phyloP scores from a whole-genome alignment of 2,888 invertebrate species.

The Noctua fimbriata region DNA sequence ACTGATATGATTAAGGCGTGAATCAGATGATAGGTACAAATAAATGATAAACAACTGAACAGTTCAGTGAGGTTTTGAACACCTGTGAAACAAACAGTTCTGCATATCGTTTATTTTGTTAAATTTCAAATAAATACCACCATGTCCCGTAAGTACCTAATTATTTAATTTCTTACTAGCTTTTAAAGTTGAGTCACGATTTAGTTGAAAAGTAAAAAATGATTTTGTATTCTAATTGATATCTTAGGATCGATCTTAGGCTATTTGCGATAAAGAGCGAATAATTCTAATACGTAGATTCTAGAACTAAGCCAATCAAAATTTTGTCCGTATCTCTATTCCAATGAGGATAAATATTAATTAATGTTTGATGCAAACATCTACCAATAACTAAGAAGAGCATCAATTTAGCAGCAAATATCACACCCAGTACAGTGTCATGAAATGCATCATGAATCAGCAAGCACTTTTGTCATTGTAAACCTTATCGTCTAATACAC shows the following conservation, averaged over 20 bases:
- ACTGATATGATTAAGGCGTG: slow-evolving; percentile 69
- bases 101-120: slow-evolving; percentile 44
- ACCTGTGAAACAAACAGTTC: slow-evolving; percentile 48
- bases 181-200: not conserved
- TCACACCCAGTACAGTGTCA: not conserved
- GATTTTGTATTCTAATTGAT: not conserved
- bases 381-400: not conserved
- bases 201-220: not conserved
- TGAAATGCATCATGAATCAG: not conserved
- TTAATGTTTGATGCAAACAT: slow-evolving; percentile 3
- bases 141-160: slow-evolving; percentile 74
- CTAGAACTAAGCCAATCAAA: not conserved
- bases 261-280: slow-evolving; percentile 6
- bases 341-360: not conserved
- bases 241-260: not conserved
- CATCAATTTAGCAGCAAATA: not conserved
- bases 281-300: slow-evolving; percentile 4
- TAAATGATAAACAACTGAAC: slow-evolving; percentile 67
- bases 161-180: not conserved
- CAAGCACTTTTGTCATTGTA: not conserved
- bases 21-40: slow-evolving; percentile 70
- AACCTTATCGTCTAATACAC: not conserved
- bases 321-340: not conserved
- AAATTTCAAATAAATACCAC: slow-evolving; percentile 22
- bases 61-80: slow-evolving; percentile 59